A percentile compares a stretch with the other conserved stretches of the same genome.
These are phyloP conservation scores for Balanococcus diminutus DNA, from an alignment of 2,888 invertebrate species.

Conservation along the genomic window DNA sequence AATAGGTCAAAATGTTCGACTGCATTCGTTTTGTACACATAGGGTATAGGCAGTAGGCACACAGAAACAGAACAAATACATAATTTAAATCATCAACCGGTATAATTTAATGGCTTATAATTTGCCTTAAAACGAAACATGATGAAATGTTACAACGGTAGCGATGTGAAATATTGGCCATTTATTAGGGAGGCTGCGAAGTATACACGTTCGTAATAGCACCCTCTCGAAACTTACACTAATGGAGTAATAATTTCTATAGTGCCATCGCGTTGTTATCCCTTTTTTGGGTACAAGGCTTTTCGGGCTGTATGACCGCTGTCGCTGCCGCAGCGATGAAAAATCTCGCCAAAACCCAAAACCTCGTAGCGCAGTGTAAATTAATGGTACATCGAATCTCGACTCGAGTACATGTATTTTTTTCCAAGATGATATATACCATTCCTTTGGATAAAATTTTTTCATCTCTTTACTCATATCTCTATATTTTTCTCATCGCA, in stretches of 20 bases:
- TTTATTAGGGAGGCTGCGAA: slow-evolving; percentile 48
- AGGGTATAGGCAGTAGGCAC: too few relatives aligned
- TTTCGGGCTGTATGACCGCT: too few relatives aligned
- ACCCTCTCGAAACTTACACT: slow-evolving; percentile 44
- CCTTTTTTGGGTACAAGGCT: slow-evolving; percentile 31
- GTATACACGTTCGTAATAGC: slow-evolving; percentile 40
- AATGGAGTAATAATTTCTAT: slow-evolving; percentile 49
- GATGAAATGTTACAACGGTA: slow-evolving; percentile 42
- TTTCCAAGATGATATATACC: neutral
- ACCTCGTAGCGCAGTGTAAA: neutral
- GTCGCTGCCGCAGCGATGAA: too few relatives aligned
- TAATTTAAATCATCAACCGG: neutral
- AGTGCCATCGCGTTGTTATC: slow-evolving; percentile 45
- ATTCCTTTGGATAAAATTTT: neutral
- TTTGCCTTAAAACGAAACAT: slow-evolving; percentile 44
- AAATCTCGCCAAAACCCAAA: slow-evolving; percentile 20
- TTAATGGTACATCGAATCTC: slow-evolving; percentile 26
- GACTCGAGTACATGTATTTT: too few relatives aligned
- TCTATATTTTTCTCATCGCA: too few relatives aligned
- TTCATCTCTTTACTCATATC: too few relatives aligned
- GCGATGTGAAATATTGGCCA: slow-evolving; percentile 46
- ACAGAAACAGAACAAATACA: too few relatives aligned
- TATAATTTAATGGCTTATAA: slow-evolving; percentile 43
- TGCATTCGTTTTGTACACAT: neutral
- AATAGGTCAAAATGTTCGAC: neutral